These are phyloP conservation scores for Cladorhizidae sp. DNA, from an alignment of 37 sponge, comb jelly and placozoan genomes.

Conservation along the genomic window DNA sequence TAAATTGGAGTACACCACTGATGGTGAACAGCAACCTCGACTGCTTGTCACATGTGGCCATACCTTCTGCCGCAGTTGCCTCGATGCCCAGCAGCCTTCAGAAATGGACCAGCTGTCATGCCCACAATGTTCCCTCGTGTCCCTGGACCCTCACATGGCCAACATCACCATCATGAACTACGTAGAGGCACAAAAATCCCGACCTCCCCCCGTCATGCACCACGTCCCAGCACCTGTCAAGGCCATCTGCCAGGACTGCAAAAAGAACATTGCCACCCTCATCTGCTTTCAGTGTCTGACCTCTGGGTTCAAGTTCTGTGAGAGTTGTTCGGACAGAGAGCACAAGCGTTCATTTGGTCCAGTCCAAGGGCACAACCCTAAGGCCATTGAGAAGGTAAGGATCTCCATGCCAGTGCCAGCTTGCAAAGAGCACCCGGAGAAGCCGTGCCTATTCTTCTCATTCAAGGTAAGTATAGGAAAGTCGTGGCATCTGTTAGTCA, in stretches of 20 bases:
- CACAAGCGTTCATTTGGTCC: conserved; percentile 54
- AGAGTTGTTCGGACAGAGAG: conserved; percentile 25
- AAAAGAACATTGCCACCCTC: conserved; percentile 18
- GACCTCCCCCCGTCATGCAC: conserved; percentile 14
- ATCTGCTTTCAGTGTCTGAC: conserved; percentile 65
- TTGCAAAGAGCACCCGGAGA: conserved; percentile 31
- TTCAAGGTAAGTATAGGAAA: conserved; percentile 25
- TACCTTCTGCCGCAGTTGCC: conserved; percentile 64
- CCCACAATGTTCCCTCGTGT: conserved; percentile 51
- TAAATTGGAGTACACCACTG: conserved; percentile 34
- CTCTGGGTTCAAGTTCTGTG: conserved; percentile 57
- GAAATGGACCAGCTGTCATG: conserved; percentile 16
- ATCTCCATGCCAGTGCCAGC: conserved; percentile 35
- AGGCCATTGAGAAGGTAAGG: conserved; percentile 23
- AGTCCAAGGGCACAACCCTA: conserved; percentile 35
- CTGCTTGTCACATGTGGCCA: conserved; percentile 57
- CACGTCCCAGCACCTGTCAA: conserved; percentile 32
- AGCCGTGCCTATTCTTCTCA: conserved; percentile 51
- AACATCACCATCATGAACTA: conserved; percentile 70
- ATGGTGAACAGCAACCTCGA: conserved; percentile 54
- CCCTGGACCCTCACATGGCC: conserved; percentile 46
- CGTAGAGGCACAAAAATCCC: conserved; percentile 33
- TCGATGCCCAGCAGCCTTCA: background rate
- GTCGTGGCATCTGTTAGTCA: too few species aligned
- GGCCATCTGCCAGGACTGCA: conserved; percentile 57